phyloP scores from a whole-genome alignment of 2,888 invertebrate genomes.

The Steromphala cineraria region DNA sequence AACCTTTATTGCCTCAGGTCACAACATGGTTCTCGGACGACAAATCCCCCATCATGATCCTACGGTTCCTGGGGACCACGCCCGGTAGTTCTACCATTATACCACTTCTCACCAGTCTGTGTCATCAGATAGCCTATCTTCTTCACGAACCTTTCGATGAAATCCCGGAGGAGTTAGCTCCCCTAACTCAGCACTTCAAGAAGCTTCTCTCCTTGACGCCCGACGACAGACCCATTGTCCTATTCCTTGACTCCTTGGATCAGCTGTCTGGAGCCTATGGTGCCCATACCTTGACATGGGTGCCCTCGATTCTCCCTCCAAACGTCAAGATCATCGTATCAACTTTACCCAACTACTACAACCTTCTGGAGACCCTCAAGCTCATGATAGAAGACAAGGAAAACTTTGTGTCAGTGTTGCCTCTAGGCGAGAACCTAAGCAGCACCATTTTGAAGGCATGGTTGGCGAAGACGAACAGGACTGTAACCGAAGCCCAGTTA shows the following conservation, averaged over 20 bases:
- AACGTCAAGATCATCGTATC: constrained; percentile 95
- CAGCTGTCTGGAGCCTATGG: constrained; percentile 95
- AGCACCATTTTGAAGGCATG: constrained; percentile 92
- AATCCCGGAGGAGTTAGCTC: constrained; percentile 96
- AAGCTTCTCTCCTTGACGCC: constrained; percentile 83
- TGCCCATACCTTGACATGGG: constrained; percentile 96
- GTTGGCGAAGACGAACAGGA: constrained; percentile 80
- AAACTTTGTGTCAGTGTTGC: constrained; percentile 64
- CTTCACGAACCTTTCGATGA: constrained; percentile 80
- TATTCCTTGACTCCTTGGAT: constrained; percentile 97
- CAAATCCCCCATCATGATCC: constrained; percentile 85
- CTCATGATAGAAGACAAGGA: constrained; percentile 60
- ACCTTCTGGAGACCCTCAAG: constrained; percentile 62
- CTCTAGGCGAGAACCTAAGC: constrained; percentile 92
- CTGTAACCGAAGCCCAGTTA: constrained; percentile 93
- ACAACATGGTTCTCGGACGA: constrained; percentile 23
- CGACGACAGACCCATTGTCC: constrained; percentile 83
- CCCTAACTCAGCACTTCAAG: constrained; percentile 96
- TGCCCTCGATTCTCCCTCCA: constrained; percentile 91
- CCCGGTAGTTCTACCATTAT: constrained; percentile 96
- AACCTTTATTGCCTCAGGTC: constrained; percentile 21
- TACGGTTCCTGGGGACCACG: constrained; percentile 96
- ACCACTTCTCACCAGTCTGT: constrained; percentile 94
- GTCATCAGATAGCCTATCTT: constrained; percentile 88
- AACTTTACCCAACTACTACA: constrained; percentile 66